Base-by-base conservation (phyloP, 2,888 invertebrate genomes). In the Euzophera pinguis region DNA sequence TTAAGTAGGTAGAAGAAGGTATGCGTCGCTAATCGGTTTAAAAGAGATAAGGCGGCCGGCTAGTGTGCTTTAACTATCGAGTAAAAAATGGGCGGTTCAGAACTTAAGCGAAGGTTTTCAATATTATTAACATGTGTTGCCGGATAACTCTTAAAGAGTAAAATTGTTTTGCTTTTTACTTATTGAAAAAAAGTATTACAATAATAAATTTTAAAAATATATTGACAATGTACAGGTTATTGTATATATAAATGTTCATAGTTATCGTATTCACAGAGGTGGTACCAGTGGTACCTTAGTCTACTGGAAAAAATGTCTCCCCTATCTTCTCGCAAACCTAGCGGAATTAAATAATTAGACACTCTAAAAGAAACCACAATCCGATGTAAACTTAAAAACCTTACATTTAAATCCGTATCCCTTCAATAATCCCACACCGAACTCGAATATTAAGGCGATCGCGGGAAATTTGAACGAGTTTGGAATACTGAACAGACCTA, bases 391-490 rank as follows among this genome's bases (percentile, higher is more conserved):
- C 47, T 34, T 43, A 27, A 51, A 47, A 53, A 50, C 29, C 32
- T 50, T 34, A 29, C 42, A 55, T 43, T 50, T 39, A 29, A 47
- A 50, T 49, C 56, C 37, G 41, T 39, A 55, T 53, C 41, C 49
- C 49, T 41, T 34, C 38, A 63, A 67, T 81, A 79, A 80, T 78
- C 76, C 70, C 60, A 67, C 58, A 75, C 76, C 61, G 68, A 70
- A 68, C 69, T 69, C 74, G 80, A 81, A 82, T 84, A 80, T 80
- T 75, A 81, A 83, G 63, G 65, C 65, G 65, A 74, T 78, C 78
- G 77, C 84, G 78, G 82, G 80, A 82, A 84, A 74, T 74, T 62
- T 62, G 63, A 60, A 81, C 80, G 64, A 47, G 59, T 50, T 55
- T 61, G 58, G 85, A 83, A 86, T 85, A 81, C 78, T 69, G 71